These are phyloP conservation scores for Apus apus DNA, from an alignment of 2,113 vertebrate species.

Conservation along the genomic window DNA sequence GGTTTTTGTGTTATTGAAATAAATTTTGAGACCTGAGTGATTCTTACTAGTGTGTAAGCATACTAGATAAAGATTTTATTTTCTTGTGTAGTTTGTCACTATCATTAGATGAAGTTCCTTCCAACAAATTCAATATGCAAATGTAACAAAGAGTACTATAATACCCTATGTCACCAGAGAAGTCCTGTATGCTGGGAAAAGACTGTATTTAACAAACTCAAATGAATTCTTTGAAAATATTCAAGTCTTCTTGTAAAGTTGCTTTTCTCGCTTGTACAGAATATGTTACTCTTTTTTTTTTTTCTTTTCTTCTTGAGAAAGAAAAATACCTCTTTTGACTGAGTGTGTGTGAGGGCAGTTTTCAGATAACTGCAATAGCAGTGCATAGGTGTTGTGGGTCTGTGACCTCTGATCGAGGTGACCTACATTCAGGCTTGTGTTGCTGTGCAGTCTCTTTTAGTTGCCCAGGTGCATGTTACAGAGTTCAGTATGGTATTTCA, in stretches of 20 bases:
- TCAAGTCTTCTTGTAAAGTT: background rate
- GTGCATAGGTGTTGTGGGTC: background rate
- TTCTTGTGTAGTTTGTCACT: background rate
- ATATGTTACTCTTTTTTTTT: background rate
- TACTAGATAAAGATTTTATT: background rate
- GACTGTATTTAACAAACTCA: background rate
- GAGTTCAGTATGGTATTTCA: background rate
- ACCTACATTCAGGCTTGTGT: background rate
- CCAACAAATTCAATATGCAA: background rate
- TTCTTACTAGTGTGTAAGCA: background rate
- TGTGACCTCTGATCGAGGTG: accelerated
- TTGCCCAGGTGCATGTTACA: background rate
- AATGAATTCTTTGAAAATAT: background rate
- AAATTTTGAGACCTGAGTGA: background rate
- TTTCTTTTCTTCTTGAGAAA: too few species aligned
- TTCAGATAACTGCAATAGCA: background rate
- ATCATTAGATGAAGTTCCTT: background rate
- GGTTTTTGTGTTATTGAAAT: background rate
- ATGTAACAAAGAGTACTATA: background rate
- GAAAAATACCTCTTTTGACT: background rate
- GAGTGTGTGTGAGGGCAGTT: background rate
- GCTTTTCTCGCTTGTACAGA: background rate
- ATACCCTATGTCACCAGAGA: background rate
- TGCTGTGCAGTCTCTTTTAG: background rate
- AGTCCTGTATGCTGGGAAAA: background rate